Base-by-base conservation (phyloP, 2,888 invertebrate genomes). In the Brachyopa scutellaris region DNA sequence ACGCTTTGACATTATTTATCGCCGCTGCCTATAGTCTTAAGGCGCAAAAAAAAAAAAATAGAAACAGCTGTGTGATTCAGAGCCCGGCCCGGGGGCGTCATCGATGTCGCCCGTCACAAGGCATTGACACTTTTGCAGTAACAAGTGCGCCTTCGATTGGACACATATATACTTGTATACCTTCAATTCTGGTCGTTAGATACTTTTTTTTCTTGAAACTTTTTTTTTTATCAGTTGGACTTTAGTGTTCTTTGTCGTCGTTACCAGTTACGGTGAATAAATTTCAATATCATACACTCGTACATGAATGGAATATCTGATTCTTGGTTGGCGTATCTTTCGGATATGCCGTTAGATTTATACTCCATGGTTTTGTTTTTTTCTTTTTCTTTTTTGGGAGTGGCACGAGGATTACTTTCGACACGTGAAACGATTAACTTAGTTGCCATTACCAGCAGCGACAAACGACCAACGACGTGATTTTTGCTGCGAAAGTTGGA, bases 91-190 rank as follows among this genome's bases (percentile, higher is more conserved):
- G n/a, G 26, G 26, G 57, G 38, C 38, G 59, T 61, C 61, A 61
- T 59, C 61, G 47, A 21, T 47, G 61, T 23, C 61, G 23, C 31
- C 17, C 61, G 31, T 42, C 53, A 42, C 9, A 13, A 66, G 66
- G 42, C 66, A 53, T 66, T 66, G 66, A 66, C 66, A 66, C 66
- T 26, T 66, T 53, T 66, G 53, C 19, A 29, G 19, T 53, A 31
- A 15, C 53, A 62, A 62, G 62, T 62, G 47, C 26, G 15, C 15
- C n/a, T 17, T 23, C 55, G 40, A 29, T 23, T 29, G 26, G 26
- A 29, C 40, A 57, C 57, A 45, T n/a, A n/a, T n/a, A n/a, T n/a
- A n/a, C n/a, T n/a, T n/a, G n/a, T 21, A 21, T 8, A 21, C 61
- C 8, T 21, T 21, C 31, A 61, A 45, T 33, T 42, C 19, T 38